Base-by-base conservation (phyloP, 2,888 invertebrate genomes). In the Ennomos fuscantarius region DNA sequence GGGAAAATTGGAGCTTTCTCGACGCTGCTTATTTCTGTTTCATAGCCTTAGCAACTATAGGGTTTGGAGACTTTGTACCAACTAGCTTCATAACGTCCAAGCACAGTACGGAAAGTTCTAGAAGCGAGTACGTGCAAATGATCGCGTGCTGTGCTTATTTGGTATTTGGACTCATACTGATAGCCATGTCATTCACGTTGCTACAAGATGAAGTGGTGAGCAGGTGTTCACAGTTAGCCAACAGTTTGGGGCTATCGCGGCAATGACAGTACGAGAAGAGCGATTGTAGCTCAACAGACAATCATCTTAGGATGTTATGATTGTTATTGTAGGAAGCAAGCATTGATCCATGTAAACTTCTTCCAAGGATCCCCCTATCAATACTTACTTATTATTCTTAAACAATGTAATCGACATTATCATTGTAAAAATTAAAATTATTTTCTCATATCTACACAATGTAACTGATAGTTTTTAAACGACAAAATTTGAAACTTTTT, bases 11-110 rank as follows among this genome's bases (percentile, higher is more conserved):
- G 96, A 95, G 94, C 59, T 95, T 96, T 79, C 92, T 96, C 42
- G 96, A 97, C 78, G 96, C 96, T 8, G 95, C 95, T 3, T 97
- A 97, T 86, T 96, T 97, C 85, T 96, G 97, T 80, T 97, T 97
- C 84, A 95, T 96, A 65, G 96, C 97, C 2, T 89, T 97, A 66
- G 95, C 96, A 0, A 97, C 97, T 2, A 96, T 97, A 60, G 96
- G 96, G 36, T 95, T 96, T 66, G 96, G 96, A 5, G 96, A 96
- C 78, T 94, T 95, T 68, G 93, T 96, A 54, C 96, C 96, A 0
- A 92, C 92, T 15, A 94, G 93, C 58, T 93, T 93, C 57, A 66
- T 88, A 5, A 87, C 88, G 9, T 81, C 89, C 3, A 92, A 92
- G 76, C 89, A 82, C 46, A 90, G 69, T 33, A 75, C 87, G 9